Conservation (phyloP, 2,113 vertebrate species). For the Podiceps cristatus region DNA sequence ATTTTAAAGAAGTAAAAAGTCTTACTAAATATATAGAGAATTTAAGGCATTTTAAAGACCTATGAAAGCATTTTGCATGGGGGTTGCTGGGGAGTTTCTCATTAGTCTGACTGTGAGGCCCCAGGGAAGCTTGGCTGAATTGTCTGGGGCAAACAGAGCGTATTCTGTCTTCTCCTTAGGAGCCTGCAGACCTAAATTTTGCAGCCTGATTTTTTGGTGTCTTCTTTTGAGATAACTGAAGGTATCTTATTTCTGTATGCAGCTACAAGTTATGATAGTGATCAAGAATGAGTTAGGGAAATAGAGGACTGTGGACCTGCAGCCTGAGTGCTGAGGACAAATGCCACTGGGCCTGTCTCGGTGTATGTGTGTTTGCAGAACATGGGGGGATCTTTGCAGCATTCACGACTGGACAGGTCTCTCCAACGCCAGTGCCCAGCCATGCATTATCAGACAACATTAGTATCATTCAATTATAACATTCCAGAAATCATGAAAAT, state of each 20-base stretch:
- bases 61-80: conserved; percentile 72
- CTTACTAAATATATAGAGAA: conserved; percentile 77
- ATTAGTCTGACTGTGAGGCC: conserved; percentile 68
- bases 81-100: conserved; percentile 75
- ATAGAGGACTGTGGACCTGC: rapidly evolving
- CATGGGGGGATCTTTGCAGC: background rate
- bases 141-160: conserved; percentile 72
- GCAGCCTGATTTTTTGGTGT: conserved; percentile 30
- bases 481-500: background rate
- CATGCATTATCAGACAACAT: background rate
- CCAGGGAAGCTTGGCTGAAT: conserved; percentile 61
- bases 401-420: background rate
- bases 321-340: background rate
- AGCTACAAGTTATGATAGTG: background rate
- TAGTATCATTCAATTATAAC: background rate
- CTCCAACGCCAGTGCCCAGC: background rate
- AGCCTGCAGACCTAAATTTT: conserved; percentile 51
- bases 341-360: background rate
- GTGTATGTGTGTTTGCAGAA: background rate
- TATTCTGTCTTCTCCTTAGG: conserved; percentile 44
- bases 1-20: conserved; percentile 71
- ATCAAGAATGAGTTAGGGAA: background rate
- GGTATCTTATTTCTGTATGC: background rate
- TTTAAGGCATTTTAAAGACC: conserved; percentile 80
- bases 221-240: background rate